Percentiles rank a stretch among this genome's conserved stretches.
Conservation (phyloP, 2,113 vertebrate genomes). For the Nibea coibor region DNA sequence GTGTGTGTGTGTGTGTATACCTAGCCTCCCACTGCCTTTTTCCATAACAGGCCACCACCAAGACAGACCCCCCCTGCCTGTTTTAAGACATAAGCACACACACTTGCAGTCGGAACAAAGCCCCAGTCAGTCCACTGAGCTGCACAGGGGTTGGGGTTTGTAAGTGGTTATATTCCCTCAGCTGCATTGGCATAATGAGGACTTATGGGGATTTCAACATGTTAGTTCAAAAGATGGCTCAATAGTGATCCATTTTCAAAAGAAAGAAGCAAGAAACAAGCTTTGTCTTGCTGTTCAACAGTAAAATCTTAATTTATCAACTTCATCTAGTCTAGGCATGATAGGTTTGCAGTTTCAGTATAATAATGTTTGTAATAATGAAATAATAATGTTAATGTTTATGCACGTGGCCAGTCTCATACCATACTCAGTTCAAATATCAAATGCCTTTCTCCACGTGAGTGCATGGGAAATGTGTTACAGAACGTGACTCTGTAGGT, state of each 20-base stretch:
- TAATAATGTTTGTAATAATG: background rate
- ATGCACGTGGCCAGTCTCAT: constrained; percentile 1
- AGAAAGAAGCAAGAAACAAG: constrained; percentile 22
- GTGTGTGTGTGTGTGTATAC: constrained; percentile 48
- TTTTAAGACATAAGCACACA: constrained; percentile 62
- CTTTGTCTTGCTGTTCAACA: background rate
- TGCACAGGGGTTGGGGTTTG: constrained; percentile 52
- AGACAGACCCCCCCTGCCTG: constrained; percentile 54
- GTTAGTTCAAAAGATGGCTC: constrained; percentile 47
- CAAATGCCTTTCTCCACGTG: constrained; percentile 5
- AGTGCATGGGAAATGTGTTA: constrained; percentile 8
- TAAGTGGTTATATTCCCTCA: constrained; percentile 61
- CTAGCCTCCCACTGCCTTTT: constrained; percentile 71
- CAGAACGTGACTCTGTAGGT: constrained; percentile 22
- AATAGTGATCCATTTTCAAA: constrained; percentile 33
- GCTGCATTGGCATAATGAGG: constrained; percentile 58
- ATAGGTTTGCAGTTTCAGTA: background rate
- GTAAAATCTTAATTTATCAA: background rate
- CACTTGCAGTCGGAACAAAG: constrained; percentile 71
- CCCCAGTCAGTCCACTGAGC: constrained; percentile 51
- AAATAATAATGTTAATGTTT: background rate
- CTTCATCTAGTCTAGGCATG: no score
- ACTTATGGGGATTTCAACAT: constrained; percentile 51
- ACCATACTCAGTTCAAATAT: constrained; percentile 9
- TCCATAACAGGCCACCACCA: constrained; percentile 72